phyloP scores from a whole-genome alignment of 2,888 invertebrate genomes.

The Erannis defoliaria region DNA sequence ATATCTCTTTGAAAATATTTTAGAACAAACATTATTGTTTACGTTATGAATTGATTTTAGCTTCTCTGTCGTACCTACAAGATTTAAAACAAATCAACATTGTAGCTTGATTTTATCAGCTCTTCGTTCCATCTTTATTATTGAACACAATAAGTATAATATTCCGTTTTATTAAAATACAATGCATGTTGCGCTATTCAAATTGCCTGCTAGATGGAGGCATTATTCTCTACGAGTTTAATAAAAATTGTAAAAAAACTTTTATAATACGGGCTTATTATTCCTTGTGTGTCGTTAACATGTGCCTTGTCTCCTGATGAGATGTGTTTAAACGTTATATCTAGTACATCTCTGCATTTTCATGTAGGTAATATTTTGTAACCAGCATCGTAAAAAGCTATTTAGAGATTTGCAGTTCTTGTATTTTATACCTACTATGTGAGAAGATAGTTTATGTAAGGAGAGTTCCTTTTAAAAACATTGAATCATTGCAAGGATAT shows the following conservation, averaged over 20 bases:
- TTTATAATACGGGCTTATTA: conserved; percentile 66
- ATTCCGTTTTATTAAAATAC: conserved; percentile 38
- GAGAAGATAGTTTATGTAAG: neutral
- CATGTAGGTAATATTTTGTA: conserved; percentile 44
- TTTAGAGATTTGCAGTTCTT: neutral
- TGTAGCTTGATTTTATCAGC: neutral
- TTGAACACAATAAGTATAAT: conserved; percentile 18
- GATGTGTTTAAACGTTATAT: conserved; percentile 49
- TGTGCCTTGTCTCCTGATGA: conserved; percentile 58
- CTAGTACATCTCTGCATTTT: conserved; percentile 35
- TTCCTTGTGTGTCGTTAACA: conserved; percentile 62
- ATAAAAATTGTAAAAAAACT: conserved; percentile 60
- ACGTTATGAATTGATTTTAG: neutral
- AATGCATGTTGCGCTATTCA: conserved; percentile 57
- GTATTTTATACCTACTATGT: neutral
- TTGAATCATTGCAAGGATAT: neutral
- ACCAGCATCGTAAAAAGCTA: conserved; percentile 1
- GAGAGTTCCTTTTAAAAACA: neutral
- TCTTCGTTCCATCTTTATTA: conserved; percentile 6
- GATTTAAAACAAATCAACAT: neutral
- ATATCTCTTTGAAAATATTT: no score
- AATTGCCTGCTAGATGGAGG: conserved; percentile 51
- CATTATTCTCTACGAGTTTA: conserved; percentile 55
- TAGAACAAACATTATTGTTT: neutral
- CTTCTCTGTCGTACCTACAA: neutral